Base-by-base conservation (phyloP, 2,888 invertebrate genomes). In the Nebria salina region DNA sequence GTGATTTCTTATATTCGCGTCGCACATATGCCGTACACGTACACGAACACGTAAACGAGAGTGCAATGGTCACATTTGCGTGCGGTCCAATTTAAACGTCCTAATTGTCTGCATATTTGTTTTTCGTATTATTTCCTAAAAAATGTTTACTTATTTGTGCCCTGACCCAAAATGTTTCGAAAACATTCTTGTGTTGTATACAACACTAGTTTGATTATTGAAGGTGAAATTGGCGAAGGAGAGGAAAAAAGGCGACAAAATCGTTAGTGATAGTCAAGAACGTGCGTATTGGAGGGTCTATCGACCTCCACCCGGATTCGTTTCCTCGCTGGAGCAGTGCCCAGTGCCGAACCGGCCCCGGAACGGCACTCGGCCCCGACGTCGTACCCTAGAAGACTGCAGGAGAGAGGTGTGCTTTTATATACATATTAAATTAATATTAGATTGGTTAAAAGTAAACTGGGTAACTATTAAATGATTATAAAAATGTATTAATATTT, bases 261-360 rank as follows among this genome's bases (percentile, higher is more conserved):
- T 97, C 86, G 96, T 99, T 83, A 94, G 95, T 84, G 98, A 99
- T 89, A 97, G 97, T 84, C 98, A 99, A 88, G 99, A 99, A 89
- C 93, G 97, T 84, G 98, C 99, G 76, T 99, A 97, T 90, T 99
- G 99, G 99, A 93, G 97, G 84, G 96, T 98, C 81, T 96, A 97
- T 87, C 93, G 98, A 85, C 98, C 98, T 78, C 97, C 97, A 82
- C 97, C 97, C 25, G 97, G 97, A 81, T 94, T 94, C 88, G 92
- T 94, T 84, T 95, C 95, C 86, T 94, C 95, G 83, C 91, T 97
- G 84, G 97, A 98, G 89, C 94, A 95, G 82, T 95, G 95, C 86
- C 97, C 96, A 65, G 94, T 96, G 84, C 95, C 96, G 72, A 94
- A 93, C 82, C 91, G 95, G 83, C 93, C 93, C 85, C 91, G 94